Base-by-base conservation (phyloP, 1,140 invertebrate genomes). In the Orchestia grillus region DNA sequence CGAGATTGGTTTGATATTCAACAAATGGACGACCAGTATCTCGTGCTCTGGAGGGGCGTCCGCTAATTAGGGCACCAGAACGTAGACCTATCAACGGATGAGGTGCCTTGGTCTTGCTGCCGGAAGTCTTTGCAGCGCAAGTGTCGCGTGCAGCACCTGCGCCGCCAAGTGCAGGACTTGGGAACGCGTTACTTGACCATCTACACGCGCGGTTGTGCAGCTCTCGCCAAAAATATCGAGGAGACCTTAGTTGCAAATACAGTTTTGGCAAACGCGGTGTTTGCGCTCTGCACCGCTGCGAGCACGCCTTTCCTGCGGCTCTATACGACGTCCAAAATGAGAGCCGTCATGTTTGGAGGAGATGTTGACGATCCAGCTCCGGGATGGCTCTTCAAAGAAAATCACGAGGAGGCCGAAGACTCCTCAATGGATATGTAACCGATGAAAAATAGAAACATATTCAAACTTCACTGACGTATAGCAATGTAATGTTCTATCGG, bases 81-180 rank as follows among this genome's bases (percentile, higher is more conserved):
- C 3, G 41, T 91, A 16, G 88, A 91, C 88, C 88, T 91, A 16
- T 91, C 88, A 43, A 42, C 88, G 44, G 88, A 91, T 28, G 88
- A 91, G 88, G 88, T 91, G 6, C 88, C 88, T 6, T 91, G 88
- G 88, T 91, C 88, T 43, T 91, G 88, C 44, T 91, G 88, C 41
- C 41, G 88, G 36, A 91, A 11, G 44, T 28, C 88, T 15, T 91
- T 28, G 41, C 4, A 43, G 41, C 88, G 88, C 19, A 91, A 91
- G 44, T 91, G 88, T 91, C 88, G 88, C 11, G 88, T 91, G 6
- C 88, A 28, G 3, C 41, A 91, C 41, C 44, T 91, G 44, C 88
- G 44, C 16, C 41, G 44, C 4, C 41, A 91, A 43, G 36, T 42
- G 41, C 88, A 41, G 11, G 11, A 91, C 15, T 42, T 91, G 3